These are phyloP conservation scores for Noctua pronuba DNA, from an alignment of 2,888 invertebrate species.

Conservation along the genomic window DNA sequence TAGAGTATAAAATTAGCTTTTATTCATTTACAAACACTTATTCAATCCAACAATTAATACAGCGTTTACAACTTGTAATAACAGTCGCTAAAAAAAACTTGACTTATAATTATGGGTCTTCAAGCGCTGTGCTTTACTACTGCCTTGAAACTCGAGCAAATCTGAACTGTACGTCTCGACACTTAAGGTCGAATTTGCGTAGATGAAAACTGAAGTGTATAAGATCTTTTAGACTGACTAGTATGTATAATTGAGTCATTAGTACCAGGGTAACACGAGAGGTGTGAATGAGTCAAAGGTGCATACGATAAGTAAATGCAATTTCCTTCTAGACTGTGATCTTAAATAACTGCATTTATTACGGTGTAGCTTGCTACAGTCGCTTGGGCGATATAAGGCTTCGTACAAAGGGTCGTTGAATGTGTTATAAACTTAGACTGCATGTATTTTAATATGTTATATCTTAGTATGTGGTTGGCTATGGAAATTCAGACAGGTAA, in stretches of 20 bases:
- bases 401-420: slow-evolving; percentile 65
- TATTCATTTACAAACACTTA: slow-evolving; percentile 70
- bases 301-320: slow-evolving; percentile 83
- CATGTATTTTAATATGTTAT: slow-evolving; percentile 58
- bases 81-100: slow-evolving; percentile 77
- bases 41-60: slow-evolving; percentile 76
- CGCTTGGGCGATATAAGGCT: slow-evolving; percentile 65
- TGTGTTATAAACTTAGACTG: slow-evolving; percentile 60
- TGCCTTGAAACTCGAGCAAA: slow-evolving; percentile 1
- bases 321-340: slow-evolving; percentile 79
- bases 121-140: slow-evolving; percentile 71
- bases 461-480: slow-evolving; percentile 25
- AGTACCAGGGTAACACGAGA: slow-evolving; percentile 80
- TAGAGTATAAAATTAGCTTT: slow-evolving; percentile 31
- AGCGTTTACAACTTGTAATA: slow-evolving; percentile 80
- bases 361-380: slow-evolving; percentile 65
- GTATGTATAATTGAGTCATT: slow-evolving; percentile 84
- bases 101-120: slow-evolving; percentile 76
- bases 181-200: slow-evolving; percentile 27
- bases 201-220: slow-evolving; percentile 10
- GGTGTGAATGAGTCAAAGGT: slow-evolving; percentile 84
- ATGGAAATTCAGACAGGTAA: slow-evolving; percentile 1
- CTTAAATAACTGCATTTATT: slow-evolving; percentile 78
- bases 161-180: slow-evolving; percentile 12
- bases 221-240: slow-evolving; percentile 60